Evolutionary conservation across 2,888 invertebrate genomes (phyloP).

Genomic region (Crocallis elinguaria): DNA sequence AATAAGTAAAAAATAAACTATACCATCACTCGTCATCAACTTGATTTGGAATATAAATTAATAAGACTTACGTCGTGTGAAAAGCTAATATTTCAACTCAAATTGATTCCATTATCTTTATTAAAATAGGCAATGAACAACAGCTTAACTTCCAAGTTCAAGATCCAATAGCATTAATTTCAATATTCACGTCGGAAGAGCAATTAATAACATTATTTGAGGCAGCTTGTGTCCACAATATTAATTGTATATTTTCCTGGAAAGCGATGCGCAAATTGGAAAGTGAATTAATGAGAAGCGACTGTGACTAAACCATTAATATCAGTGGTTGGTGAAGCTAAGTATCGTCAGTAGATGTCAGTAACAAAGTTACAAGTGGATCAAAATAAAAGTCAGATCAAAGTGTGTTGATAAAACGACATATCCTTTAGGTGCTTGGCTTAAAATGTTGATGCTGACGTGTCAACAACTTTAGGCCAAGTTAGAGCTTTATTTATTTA

Average conservation of each 20-base stretch:
- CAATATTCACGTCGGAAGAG: slow-evolving; percentile 11
- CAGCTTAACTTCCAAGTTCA: background rate
- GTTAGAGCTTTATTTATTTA: too few species aligned
- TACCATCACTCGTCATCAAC: too few species aligned
- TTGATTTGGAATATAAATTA: too few species aligned
- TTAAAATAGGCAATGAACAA: background rate
- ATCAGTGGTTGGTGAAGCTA: slow-evolving; percentile 39
- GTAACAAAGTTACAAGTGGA: slow-evolving; percentile 5
- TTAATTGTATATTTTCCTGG: slow-evolving; percentile 35
- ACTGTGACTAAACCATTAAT: slow-evolving; percentile 60
- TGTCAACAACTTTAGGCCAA: too few species aligned
- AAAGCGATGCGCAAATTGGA: slow-evolving; percentile 33
- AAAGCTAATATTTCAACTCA: background rate
- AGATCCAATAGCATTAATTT: slow-evolving; percentile 8
- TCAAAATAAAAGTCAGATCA: too few species aligned
- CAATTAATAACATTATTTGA: slow-evolving; percentile 19
- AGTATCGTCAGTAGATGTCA: slow-evolving; percentile 16
- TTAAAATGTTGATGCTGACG: too few species aligned
- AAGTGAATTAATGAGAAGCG: slow-evolving; percentile 44
- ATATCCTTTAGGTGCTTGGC: too few species aligned
- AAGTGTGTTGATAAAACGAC: too few species aligned
- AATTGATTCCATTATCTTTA: background rate
- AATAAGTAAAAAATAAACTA: too few species aligned
- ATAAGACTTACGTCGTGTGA: too few species aligned
- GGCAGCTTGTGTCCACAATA: slow-evolving; percentile 33